phyloP scores from a whole-genome alignment of 2,888 invertebrate species.

The Ichneumoninae sp. region DNA sequence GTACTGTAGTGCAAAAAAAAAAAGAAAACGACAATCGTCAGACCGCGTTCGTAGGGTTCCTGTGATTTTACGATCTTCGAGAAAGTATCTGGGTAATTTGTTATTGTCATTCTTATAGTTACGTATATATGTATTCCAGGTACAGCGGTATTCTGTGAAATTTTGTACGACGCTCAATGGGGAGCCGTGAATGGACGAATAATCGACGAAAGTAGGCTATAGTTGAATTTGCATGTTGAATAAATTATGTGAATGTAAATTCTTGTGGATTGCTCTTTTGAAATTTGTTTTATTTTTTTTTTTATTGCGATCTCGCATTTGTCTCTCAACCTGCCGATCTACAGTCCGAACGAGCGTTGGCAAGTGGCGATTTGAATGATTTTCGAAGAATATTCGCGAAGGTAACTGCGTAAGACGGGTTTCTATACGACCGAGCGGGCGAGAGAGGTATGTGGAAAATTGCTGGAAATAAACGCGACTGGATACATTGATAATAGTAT shows the following conservation, averaged over 20 bases:
- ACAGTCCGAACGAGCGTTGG: neutral
- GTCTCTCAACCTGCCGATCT: neutral
- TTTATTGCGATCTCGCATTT: constrained; percentile 6
- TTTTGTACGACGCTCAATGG: constrained; percentile 13
- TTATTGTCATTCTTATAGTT: constrained; percentile 18
- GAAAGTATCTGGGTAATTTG: constrained; percentile 42
- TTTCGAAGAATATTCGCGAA: constrained; percentile 46
- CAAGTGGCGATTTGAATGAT: neutral
- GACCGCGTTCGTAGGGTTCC: constrained; percentile 14
- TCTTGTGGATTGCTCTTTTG: neutral
- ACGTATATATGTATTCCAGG: constrained; percentile 25
- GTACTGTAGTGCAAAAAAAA: constrained; percentile 35
- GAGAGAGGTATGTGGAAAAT: constrained; percentile 35
- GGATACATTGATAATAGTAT: constrained; percentile 49
- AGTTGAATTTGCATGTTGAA: constrained; percentile 20
- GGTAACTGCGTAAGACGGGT: constrained; percentile 7
- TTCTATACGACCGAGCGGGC: constrained; percentile 6
- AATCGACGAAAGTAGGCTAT: neutral
- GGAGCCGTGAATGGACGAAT: neutral
- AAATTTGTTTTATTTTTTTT: neutral
- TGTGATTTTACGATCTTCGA: constrained; percentile 52
- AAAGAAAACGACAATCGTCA: constrained; percentile 23
- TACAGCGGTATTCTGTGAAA: constrained; percentile 22
- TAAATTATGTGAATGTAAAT: constrained; percentile 15
- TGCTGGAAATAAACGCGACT: constrained; percentile 41